Conservation (phyloP, 2,113 vertebrate species). For the Campylomormyrus numenius region DNA sequence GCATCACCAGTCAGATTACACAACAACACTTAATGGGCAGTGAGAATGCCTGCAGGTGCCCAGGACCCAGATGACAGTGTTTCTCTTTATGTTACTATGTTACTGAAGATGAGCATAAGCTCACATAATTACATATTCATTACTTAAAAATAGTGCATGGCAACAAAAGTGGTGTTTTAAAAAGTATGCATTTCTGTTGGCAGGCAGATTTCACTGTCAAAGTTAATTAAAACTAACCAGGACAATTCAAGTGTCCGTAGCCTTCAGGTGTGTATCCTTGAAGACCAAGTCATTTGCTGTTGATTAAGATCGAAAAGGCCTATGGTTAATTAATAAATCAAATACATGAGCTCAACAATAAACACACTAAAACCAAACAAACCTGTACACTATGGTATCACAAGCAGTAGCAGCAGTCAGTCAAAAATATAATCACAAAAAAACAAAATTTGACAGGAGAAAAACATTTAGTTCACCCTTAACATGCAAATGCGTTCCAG, state of each 20-base stretch:
- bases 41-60: background rate
- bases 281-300: background rate
- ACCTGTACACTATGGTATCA: background rate
- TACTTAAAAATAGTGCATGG: background rate
- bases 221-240: background rate
- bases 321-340: background rate
- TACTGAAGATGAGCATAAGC: background rate
- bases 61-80: background rate
- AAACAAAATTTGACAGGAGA: background rate
- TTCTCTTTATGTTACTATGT: background rate
- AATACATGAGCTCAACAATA: background rate
- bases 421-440: background rate
- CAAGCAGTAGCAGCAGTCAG: background rate
- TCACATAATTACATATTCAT: background rate
- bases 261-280: background rate
- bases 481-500: background rate
- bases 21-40: background rate
- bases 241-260: background rate
- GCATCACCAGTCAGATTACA: background rate
- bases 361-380: background rate
- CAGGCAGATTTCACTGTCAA: background rate
- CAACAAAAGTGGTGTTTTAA: background rate
- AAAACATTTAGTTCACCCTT: background rate
- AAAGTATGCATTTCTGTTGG: background rate
- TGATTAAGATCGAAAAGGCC: background rate